Conservation (phyloP, 2,797 vertebrate species). For the Sebastes baramenuke region DNA sequence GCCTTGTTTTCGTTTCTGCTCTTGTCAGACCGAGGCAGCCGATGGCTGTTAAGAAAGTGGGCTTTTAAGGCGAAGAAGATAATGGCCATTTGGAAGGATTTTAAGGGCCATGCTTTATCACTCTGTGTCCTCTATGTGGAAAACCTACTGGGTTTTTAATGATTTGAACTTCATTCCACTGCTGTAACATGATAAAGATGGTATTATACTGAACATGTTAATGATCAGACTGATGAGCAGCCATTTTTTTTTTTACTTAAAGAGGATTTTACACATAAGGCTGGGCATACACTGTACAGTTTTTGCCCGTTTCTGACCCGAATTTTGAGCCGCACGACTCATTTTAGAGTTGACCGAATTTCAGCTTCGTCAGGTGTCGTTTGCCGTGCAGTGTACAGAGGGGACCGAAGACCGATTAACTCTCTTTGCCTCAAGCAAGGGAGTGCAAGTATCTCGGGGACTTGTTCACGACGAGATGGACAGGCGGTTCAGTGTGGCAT, state of each 20-base stretch:
- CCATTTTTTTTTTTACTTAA: not conserved
- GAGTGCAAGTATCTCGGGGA: no score
- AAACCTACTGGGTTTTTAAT: constrained; percentile 23
- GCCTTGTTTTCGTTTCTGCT: constrained; percentile 14
- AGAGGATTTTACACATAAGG: not conserved
- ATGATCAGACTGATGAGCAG: not conserved
- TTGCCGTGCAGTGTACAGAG: no score
- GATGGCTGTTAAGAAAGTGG: constrained; percentile 6
- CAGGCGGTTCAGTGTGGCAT: no score
- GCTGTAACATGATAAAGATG: not conserved
- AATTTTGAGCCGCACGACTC: no score
- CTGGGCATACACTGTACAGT: not conserved
- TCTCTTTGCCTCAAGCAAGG: no score
- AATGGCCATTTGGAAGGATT: constrained; percentile 28
- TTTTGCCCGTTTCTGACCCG: no score
- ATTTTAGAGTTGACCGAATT: no score
- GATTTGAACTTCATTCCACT: not conserved
- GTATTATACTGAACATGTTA: not conserved
- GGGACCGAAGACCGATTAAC: no score
- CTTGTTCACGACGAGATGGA: no score
- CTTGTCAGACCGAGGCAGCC: constrained; percentile 2
- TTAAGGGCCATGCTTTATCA: constrained; percentile 24
- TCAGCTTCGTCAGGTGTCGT: no score
- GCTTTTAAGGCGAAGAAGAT: constrained; percentile 27
- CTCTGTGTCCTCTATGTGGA: constrained; percentile 9